Evolutionary conservation across 2,113 vertebrate genomes (phyloP).

Genomic region (Notothenia rossii): DNA sequence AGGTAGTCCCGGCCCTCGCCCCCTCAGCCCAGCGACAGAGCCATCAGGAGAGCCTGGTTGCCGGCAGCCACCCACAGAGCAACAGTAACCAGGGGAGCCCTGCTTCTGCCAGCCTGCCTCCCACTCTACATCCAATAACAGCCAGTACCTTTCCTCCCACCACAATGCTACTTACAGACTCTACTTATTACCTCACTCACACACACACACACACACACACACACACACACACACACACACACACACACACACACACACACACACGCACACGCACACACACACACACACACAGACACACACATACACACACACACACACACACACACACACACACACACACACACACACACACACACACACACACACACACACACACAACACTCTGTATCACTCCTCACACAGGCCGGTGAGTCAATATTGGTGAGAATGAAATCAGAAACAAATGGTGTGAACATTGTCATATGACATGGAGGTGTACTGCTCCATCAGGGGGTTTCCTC

Average conservation of each 20-base stretch:
- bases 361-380: slow-evolving; percentile 44
- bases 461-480: slow-evolving; percentile 47
- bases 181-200: slow-evolving; percentile 70
- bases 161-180: slow-evolving; percentile 68
- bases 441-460: slow-evolving; percentile 52
- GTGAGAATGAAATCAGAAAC: slow-evolving; percentile 52
- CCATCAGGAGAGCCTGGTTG: slow-evolving; percentile 71
- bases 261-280: slow-evolving; percentile 7
- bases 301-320: slow-evolving; percentile 5
- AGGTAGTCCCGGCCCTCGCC: slow-evolving; percentile 76
- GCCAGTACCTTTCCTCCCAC: slow-evolving; percentile 77
- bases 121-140: slow-evolving; percentile 78
- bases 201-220: slow-evolving; percentile 10
- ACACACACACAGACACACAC: slow-evolving; percentile 8
- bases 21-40: slow-evolving; percentile 74
- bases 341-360: slow-evolving; percentile 48
- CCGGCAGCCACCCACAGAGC: slow-evolving; percentile 76
- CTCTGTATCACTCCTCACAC: slow-evolving; percentile 53
- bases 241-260: slow-evolving; percentile 10
- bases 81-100: slow-evolving; percentile 83
- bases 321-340: slow-evolving; percentile 5
- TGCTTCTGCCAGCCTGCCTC: slow-evolving; percentile 73
- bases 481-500: slow-evolving; percentile 65
- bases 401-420: slow-evolving; percentile 70
- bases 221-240: slow-evolving; percentile 12